These are phyloP conservation scores for Drosophila aff. DNA, from an alignment of 1,140 invertebrate genomes.

Conservation along the genomic window DNA sequence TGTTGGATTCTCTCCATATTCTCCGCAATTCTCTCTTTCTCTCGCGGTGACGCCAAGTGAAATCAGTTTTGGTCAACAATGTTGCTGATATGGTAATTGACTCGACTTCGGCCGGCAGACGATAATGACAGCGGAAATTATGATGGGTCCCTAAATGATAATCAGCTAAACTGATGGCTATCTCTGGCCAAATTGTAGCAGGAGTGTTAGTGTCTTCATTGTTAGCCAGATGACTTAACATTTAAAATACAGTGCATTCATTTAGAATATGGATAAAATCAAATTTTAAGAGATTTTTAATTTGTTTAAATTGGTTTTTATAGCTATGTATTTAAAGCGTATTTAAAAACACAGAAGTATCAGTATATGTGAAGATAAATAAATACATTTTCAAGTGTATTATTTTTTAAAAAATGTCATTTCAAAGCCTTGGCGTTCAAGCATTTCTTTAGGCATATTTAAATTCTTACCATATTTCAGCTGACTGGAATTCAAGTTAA, in stretches of 20 bases:
- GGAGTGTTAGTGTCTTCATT: slow-evolving; percentile 10
- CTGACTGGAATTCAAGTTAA: slow-evolving; percentile 2
- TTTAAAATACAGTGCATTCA: background rate
- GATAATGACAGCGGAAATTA: slow-evolving; percentile 33
- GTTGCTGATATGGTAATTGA: slow-evolving; percentile 70
- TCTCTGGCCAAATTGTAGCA: slow-evolving; percentile 4
- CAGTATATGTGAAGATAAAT: background rate
- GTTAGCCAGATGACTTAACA: background rate
- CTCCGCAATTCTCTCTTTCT: slow-evolving; percentile 15
- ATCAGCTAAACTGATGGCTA: slow-evolving; percentile 38
- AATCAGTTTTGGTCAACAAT: slow-evolving; percentile 64
- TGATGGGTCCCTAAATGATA: slow-evolving; percentile 40
- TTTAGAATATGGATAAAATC: background rate
- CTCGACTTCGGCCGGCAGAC: slow-evolving; percentile 20
- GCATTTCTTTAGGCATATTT: background rate
- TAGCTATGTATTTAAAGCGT: background rate
- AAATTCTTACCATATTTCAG: background rate
- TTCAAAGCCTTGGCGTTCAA: background rate
- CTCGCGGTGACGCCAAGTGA: slow-evolving; percentile 41
- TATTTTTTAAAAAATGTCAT: background rate
- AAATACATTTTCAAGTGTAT: too few species aligned
- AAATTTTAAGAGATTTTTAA: background rate
- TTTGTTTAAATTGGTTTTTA: background rate
- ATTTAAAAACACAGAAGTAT: too few species aligned
- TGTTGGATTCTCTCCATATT: slow-evolving; percentile 32